phyloP scores from a whole-genome alignment of 2,888 invertebrate genomes.

The Lordiphosa fenestrarum region DNA sequence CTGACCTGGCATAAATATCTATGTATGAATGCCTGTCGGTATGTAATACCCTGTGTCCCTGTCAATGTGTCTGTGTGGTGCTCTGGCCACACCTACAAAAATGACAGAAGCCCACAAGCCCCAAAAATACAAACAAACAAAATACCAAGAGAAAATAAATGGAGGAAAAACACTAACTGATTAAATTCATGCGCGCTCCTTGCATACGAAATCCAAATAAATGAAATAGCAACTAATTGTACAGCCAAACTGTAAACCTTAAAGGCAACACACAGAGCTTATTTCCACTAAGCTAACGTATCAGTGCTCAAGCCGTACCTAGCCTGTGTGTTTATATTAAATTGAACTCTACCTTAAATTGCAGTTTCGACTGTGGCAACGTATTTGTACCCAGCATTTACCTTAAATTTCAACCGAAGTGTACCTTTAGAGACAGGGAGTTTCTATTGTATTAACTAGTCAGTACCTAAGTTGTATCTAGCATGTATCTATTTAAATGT shows the following conservation, averaged over 20 bases:
- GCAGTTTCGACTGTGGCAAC: too few relatives aligned
- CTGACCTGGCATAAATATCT: conserved; percentile 38
- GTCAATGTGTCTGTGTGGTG: conserved; percentile 3
- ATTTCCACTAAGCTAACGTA: too few relatives aligned
- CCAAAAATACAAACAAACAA: conserved; percentile 1
- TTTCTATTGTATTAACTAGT: too few relatives aligned
- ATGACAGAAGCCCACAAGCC: conserved; percentile 20
- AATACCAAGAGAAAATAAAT: neutral
- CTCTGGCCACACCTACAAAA: conserved; percentile 31
- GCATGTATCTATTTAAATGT: too few relatives aligned
- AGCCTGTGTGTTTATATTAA: too few relatives aligned
- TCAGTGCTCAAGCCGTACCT: too few relatives aligned
- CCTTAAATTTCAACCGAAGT: too few relatives aligned
- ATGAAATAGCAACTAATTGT: conserved; percentile 4
- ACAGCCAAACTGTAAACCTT: conserved; percentile 20
- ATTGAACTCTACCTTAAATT: too few relatives aligned
- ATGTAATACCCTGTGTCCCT: neutral
- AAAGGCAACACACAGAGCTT: too few relatives aligned
- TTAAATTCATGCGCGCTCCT: conserved; percentile 58
- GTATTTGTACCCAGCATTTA: too few relatives aligned
- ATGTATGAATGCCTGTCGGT: neutral
- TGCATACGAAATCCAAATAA: conserved; percentile 42
- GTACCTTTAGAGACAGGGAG: too few relatives aligned
- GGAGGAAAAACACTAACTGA: conserved; percentile 37
- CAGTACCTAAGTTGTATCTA: too few relatives aligned